Base-by-base conservation (phyloP, 1,140 invertebrate genomes). In the Diabrotica virgifera region DNA sequence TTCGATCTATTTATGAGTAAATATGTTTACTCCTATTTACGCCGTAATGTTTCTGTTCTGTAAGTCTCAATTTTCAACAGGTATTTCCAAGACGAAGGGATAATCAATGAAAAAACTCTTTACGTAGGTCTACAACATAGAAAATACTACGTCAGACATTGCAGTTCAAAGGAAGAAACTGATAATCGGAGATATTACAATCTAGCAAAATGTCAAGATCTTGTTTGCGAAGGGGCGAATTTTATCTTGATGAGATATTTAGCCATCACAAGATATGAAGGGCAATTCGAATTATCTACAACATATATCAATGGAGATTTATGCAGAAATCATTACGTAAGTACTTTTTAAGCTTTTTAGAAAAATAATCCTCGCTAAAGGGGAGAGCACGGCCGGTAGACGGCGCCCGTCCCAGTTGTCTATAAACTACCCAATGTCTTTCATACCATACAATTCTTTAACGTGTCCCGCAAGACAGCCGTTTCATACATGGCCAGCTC, bases 171-270 rank as follows among this genome's bases (percentile, higher is more conserved):
- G 36, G 79, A 80, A 69, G 79, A 79, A 69, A 76, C 75, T 9
- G 80, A 81, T 66, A 79, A 80, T 57, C 79, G 76, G 51, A 78
- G 80, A 62, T 82, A 78, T 67, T 84, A 82, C 70, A 80, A 80
- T 73, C 68, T 82, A 73, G 59, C 75, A 72, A 67, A 78, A 78
- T 51, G 75, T 65, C 56, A 63, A n/a, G 56, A 82, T 68, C 81
- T 85, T 60, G 76, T 87, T 65, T 81, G 83, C n/a, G 86, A 87
- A 79, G 85, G 82, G 54, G 80, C 82, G 14, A 86, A 85, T 73
- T 80, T 87, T 59, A 71, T 88, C 36, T 71, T 88, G 8, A 79
- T 85, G 70, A 80, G 86, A 69, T 86, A 85, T 72, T 79, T 87
- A 12, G 85, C 82, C 6, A 71, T 86, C 13, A 79, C 69, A 40